These are phyloP conservation scores for Drosophila parthenogenetica DNA, from an alignment of 2,888 invertebrate species.

Conservation along the genomic window DNA sequence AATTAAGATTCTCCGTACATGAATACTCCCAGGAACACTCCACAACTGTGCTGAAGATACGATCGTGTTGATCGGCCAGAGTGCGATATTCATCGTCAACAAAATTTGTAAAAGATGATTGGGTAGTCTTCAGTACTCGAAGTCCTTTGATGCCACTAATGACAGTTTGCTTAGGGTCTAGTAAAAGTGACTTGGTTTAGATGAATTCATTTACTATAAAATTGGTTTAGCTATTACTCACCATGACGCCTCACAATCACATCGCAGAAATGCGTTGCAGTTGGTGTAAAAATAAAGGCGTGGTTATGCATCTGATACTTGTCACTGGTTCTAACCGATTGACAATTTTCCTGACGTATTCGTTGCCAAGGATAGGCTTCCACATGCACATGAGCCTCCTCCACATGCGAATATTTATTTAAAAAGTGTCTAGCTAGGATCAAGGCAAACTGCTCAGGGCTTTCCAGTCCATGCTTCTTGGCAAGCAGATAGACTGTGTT, in stretches of 20 bases:
- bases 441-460: slow-evolving; percentile 91
- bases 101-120: slow-evolving; percentile 92
- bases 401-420: slow-evolving; percentile 90
- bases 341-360: slow-evolving; percentile 85
- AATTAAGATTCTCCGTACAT: slow-evolving; percentile 88
- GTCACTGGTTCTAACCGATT: slow-evolving; percentile 58
- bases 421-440: slow-evolving; percentile 91
- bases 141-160: slow-evolving; percentile 90
- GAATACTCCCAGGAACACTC: slow-evolving; percentile 91
- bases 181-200: background rate
- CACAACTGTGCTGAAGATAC: slow-evolving; percentile 90
- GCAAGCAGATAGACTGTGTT: slow-evolving; percentile 92
- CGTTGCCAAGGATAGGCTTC: slow-evolving; percentile 92
- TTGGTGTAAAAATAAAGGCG: slow-evolving; percentile 90
- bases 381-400: slow-evolving; percentile 89
- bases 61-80: slow-evolving; percentile 90
- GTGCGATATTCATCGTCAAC: slow-evolving; percentile 92
- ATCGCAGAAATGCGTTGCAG: slow-evolving; percentile 89
- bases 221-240: slow-evolving; percentile 81
- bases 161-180: slow-evolving; percentile 87
- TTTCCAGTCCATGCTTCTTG: slow-evolving; percentile 91
- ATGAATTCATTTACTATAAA: background rate
- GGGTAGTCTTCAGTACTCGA: slow-evolving; percentile 91
- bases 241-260: slow-evolving; percentile 89
- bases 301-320: slow-evolving; percentile 88